Base-by-base conservation (phyloP, 2,113 vertebrate genomes). In the Glaucidium brasilianum region DNA sequence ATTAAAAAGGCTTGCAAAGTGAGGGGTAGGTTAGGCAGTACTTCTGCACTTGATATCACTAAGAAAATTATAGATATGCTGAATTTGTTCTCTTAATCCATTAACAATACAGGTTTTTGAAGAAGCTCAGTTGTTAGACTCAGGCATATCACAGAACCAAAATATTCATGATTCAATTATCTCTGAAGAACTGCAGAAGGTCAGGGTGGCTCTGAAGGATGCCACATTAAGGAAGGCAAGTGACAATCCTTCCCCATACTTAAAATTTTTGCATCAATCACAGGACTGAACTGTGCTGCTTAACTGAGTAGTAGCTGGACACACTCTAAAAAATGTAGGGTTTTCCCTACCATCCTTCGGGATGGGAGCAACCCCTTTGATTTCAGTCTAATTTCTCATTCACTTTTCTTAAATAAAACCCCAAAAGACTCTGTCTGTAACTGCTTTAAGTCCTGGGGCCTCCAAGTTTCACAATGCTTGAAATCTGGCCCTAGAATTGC, bases 71-170 rank as follows among this genome's bases (percentile, higher is more conserved):
- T 17, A 93, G 77, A 68, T 81, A 92, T 8, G 45, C n/a, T 52
- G n/a, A 75, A 90, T 87, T 85, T 89, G 56, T 91, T 75, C 78
- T 52, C 63, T 86, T 87, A 88, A 85, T 75, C 73, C 85, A 91
- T 81, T 91, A 77, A 81, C 49, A 78, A 35, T 35, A 75, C 34
- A 52, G 63, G 35, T 11, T 86, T 95, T 67, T 82, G 74, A 90
- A 95, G 71, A 82, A 80, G 59, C 59, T 94, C 49, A 85, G 87
- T 95, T 93, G 55, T 81, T 83, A 89, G 64, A 63, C 37, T 90
- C 41, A 60, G 47, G 53, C 22, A 32, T 34, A 92, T 43, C 45
- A 56, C 50, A 79, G 60, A 52, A 71, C 34, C 55, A 85, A 92
- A 90, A 80, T 76, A 92, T 69, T 81, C 26, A 62, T 43, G 62